Evolutionary conservation across 1,140 invertebrate species (phyloP).

Genomic region (Leptinotarsa lineolata): DNA sequence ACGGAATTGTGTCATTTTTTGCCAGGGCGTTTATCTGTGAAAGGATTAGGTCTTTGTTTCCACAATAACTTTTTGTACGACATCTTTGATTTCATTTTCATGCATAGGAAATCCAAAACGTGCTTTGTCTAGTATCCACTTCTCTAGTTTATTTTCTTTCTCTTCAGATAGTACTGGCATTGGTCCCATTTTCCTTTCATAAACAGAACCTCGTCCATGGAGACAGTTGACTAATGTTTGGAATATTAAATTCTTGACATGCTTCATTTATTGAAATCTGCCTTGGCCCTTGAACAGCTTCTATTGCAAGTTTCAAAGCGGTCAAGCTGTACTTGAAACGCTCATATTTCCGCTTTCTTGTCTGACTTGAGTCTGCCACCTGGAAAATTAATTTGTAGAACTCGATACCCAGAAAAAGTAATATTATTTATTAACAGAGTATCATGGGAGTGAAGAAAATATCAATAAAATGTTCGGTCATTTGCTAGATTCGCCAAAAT

Average conservation of each 20-base stretch:
- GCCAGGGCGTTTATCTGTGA: conserved; percentile 20
- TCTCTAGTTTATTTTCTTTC: conserved; percentile 17
- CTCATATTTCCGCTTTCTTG: neutral
- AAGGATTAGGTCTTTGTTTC: neutral
- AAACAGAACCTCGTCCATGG: neutral
- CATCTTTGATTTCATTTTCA: conserved; percentile 25
- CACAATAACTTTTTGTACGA: conserved; percentile 32
- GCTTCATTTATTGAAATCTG: neutral
- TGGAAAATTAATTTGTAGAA: neutral
- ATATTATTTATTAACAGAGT: too few species aligned
- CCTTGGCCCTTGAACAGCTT: neutral
- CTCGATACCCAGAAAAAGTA: too few species aligned
- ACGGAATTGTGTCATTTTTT: conserved; percentile 25
- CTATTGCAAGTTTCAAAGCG: neutral
- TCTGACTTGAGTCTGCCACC: neutral
- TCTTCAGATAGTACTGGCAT: conserved; percentile 16
- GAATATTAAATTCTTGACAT: neutral
- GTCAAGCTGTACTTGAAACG: neutral
- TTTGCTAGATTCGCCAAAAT: neutral
- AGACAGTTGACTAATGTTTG: neutral
- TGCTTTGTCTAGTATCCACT: conserved; percentile 32
- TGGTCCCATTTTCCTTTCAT: conserved; percentile 32
- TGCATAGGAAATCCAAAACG: conserved; percentile 34
- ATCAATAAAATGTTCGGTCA: neutral
- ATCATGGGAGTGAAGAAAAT: neutral